Evolutionary conservation across 2,797 vertebrate genomes (phyloP), one percentile per base, ranked within the genome.

Genomic region (Discoglossus pictus): DNA sequence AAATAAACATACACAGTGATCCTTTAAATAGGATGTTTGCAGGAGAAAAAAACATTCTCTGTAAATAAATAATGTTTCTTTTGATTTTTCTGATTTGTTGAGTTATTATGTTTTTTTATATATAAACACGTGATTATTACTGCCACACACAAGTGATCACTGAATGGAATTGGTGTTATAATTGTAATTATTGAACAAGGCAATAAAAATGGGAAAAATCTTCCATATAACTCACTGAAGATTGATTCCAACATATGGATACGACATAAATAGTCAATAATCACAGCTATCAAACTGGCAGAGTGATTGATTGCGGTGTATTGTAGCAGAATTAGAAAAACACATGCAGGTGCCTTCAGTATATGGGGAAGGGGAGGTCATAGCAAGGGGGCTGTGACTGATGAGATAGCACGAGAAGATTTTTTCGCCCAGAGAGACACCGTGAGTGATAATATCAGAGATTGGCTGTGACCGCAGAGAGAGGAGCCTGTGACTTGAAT

Each of bases 391-490:
- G 6, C 42, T 38, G n/a, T 46, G 34, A 58, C 34, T 47, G 25
- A 39, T 48, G 34, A 47, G 43, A 23, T 11, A 48, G 50, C n/a
- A 44, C 31, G 5, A 65, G 43, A 56, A 66, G 21, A 54, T 2
- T 48, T 58, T 50, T 51, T 58, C n/a, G 34, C 43, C 12, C 20
- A 21, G 11, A 39, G 35, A 66, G 53, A 25, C 34, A 64, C 38
- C 18, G 7, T 58, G 53, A 58, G 34, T 40, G 34, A 66, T 56
- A 47, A 56, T 48, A 55, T 38, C 35, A 47, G 15, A 20, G 42
- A 47, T 48, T 66, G 53, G 13, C 43, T 58, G 53, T 40, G 43
- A 40, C 53, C 46, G 34, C 61, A 43, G n/a, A 64, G 40, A 53
- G 11, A 48, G 46, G 25, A 64, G 50, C 24, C 21, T 63, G 47